Evolutionary conservation across 2,797 vertebrate species (phyloP).

Genomic region (Sebastes steindachneri): DNA sequence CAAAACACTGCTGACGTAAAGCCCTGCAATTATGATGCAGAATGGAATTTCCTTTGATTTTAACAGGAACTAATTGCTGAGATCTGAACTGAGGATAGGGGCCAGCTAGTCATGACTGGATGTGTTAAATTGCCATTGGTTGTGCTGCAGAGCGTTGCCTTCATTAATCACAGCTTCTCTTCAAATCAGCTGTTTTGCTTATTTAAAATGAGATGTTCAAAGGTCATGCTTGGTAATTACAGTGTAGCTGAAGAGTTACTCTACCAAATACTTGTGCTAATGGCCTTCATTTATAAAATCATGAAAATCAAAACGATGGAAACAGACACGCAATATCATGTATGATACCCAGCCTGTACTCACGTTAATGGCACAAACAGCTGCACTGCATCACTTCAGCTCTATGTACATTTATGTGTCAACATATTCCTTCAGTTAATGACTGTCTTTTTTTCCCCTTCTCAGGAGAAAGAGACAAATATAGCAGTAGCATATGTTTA

Average conservation of each 20-base stretch:
- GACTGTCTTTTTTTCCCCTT: constrained; percentile 6
- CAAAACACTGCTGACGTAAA: constrained; percentile 56
- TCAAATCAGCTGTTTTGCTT: constrained; percentile 37
- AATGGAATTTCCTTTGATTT: constrained; percentile 52
- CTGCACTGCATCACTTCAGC: not conserved
- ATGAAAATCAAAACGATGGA: not conserved
- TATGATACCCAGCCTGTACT: not conserved
- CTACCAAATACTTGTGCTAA: constrained; percentile 8
- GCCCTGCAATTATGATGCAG: constrained; percentile 48
- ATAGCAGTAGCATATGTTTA: constrained; percentile 69
- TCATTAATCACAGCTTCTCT: constrained; percentile 44
- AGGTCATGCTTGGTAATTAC: constrained; percentile 40
- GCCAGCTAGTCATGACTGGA: not conserved
- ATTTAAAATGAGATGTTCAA: constrained; percentile 41
- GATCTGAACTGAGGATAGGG: constrained; percentile 31
- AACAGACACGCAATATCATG: not conserved
- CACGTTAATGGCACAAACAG: not conserved
- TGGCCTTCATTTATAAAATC: constrained; percentile 7
- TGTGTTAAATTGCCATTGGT: constrained; percentile 37
- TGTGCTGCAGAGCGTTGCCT: constrained; percentile 22
- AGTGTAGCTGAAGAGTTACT: not conserved
- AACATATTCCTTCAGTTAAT: constrained; percentile 41
- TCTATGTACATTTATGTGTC: constrained; percentile 16
- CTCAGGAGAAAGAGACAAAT: constrained; percentile 59
- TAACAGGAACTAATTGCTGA: constrained; percentile 52